phyloP scores from a whole-genome alignment of 2,888 invertebrate genomes.

The Rhopalosiphum nymphaeae region DNA sequence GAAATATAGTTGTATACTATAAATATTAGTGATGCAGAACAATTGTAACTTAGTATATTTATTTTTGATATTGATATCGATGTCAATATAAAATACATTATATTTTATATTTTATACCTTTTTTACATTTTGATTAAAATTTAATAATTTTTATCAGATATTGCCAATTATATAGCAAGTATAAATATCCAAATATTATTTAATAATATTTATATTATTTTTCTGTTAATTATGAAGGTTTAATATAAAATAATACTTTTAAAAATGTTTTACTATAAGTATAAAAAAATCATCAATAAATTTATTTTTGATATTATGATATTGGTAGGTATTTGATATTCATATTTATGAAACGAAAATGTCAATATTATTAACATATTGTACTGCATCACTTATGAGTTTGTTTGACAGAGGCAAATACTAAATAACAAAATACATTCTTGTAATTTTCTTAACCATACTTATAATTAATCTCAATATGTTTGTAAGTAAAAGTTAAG shows the following conservation, averaged over 20 bases:
- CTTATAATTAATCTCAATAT: not conserved
- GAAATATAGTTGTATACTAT: not conserved
- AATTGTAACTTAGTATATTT: not conserved
- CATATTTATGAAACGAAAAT: not conserved
- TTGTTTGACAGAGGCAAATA: not conserved
- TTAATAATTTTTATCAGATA: not conserved
- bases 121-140: not conserved
- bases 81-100: not conserved
- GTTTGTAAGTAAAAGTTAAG: conserved; percentile 2
- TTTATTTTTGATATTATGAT: not conserved
- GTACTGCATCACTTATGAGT: not conserved
- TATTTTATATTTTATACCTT: not conserved
- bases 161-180: not conserved
- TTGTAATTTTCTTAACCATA: not conserved
- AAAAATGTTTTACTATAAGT: not conserved
- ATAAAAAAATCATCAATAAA: not conserved
- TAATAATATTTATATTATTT: not conserved
- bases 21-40: not conserved
- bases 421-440: not conserved
- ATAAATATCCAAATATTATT: not conserved
- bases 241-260: not conserved
- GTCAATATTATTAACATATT: not conserved
- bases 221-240: not conserved
- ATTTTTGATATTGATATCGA: not conserved
- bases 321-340: not conserved